These are phyloP conservation scores for Caenorhabditis plicata DNA, from an alignment of 2,888 invertebrate species.

Conservation along the genomic window DNA sequence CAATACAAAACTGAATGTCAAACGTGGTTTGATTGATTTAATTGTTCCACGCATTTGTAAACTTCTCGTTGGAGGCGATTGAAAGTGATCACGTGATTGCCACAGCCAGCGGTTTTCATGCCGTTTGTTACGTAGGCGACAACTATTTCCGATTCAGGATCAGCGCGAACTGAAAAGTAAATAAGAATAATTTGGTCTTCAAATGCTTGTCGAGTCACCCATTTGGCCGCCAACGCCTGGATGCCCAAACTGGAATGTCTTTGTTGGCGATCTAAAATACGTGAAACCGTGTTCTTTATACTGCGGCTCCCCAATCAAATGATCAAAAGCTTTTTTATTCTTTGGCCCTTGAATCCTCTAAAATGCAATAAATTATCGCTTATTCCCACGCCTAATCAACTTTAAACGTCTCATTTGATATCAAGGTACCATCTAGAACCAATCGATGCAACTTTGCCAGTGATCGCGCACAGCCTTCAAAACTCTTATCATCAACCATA, in stretches of 20 bases:
- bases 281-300: constrained; percentile 45
- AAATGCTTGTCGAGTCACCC: constrained; percentile 2
- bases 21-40: too few relatives aligned
- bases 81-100: constrained; percentile 39
- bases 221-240: constrained; percentile 67
- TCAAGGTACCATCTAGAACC: constrained; percentile 57
- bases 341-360: constrained; percentile 19
- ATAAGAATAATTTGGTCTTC: too few relatives aligned
- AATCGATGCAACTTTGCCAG: constrained; percentile 64
- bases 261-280: constrained; percentile 27
- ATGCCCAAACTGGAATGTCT: constrained; percentile 63
- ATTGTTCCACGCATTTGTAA: constrained; percentile 24
- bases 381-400: constrained; percentile 7
- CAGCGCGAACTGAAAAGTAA: constrained; percentile 35
- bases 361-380: neutral
- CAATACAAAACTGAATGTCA: too few relatives aligned
- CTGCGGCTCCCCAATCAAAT: constrained; percentile 37
- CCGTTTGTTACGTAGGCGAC: constrained; percentile 65
- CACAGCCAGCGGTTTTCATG: constrained; percentile 42
- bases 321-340: constrained; percentile 33
- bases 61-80: constrained; percentile 34
- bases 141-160: constrained; percentile 63
- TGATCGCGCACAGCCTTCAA: too few relatives aligned
- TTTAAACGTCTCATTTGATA: constrained; percentile 38
- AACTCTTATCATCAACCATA: too few relatives aligned